Conservation (phyloP, 1,140 invertebrate genomes). For the Linepithema humile region DNA sequence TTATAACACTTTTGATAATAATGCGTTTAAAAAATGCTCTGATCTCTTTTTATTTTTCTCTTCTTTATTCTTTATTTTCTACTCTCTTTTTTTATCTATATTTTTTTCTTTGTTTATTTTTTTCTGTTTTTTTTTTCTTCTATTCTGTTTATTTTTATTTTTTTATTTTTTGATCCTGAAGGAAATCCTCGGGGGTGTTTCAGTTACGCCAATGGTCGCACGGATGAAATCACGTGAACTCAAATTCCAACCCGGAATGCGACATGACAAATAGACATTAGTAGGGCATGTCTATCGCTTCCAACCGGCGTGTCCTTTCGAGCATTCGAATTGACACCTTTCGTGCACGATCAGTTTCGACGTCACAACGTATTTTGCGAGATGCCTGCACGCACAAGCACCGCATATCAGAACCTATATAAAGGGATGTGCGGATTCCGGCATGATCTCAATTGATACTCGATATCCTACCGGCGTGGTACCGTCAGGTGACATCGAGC, state of each 20-base stretch:
- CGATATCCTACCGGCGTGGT: conserved; percentile 37
- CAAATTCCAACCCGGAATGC: conserved; percentile 16
- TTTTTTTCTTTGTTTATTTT: not conserved
- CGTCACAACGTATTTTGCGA: conserved; percentile 52
- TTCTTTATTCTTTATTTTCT: not conserved
- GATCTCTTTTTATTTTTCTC: not conserved
- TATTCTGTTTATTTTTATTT: not conserved
- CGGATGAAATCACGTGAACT: not conserved
- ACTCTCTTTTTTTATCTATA: not conserved
- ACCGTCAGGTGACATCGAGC: conserved; percentile 42
- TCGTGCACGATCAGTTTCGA: conserved; percentile 69
- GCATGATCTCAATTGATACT: conserved; percentile 69
- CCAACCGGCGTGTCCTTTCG: conserved; percentile 53
- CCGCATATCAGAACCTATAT: conserved; percentile 66
- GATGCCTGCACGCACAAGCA: conserved; percentile 48
- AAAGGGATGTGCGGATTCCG: conserved; percentile 66
- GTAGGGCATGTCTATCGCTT: conserved; percentile 73
- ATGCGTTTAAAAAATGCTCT: not conserved
- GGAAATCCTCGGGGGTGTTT: not conserved
- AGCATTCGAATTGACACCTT: conserved; percentile 79
- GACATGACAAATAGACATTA: conserved; percentile 73
- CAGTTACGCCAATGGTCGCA: not conserved
- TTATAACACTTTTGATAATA: not conserved
- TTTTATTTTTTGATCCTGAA: not conserved
- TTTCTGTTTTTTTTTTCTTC: not conserved